phyloP scores from a whole-genome alignment of 2,888 invertebrate genomes.

The Sarcophaga carnaria region DNA sequence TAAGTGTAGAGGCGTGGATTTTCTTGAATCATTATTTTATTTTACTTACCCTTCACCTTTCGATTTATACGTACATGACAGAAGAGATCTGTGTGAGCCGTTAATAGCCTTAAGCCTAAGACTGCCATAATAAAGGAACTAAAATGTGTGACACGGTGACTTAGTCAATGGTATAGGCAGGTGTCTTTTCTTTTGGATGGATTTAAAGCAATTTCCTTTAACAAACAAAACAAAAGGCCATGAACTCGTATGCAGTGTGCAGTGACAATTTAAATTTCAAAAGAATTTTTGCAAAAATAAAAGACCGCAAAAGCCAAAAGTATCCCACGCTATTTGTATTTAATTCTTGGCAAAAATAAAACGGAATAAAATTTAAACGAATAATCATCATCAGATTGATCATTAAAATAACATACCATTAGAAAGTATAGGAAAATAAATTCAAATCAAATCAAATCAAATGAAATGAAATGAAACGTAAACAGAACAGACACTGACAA shows the following conservation, averaged over 20 bases:
- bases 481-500: constrained; percentile 15
- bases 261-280: too few relatives aligned
- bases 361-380: neutral
- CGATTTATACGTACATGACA: too few relatives aligned
- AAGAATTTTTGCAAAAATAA: neutral
- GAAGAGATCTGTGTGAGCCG: neutral
- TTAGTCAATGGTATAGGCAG: constrained; percentile 3
- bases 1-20: constrained; percentile 64
- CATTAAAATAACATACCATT: constrained; percentile 27
- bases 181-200: constrained; percentile 13
- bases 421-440: constrained; percentile 31
- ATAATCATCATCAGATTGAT: constrained; percentile 28
- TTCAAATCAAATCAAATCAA: constrained; percentile 46
- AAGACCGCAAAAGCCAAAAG: constrained; percentile 20
- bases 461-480: constrained; percentile 21
- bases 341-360: neutral
- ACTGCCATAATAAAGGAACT: neutral
- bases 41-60: constrained; percentile 48
- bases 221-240: constrained; percentile 35
- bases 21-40: constrained; percentile 66
- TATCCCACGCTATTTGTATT: constrained; percentile 51
- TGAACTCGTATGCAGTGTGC: constrained; percentile 9
- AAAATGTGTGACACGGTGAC: too few relatives aligned
- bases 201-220: constrained; percentile 37
- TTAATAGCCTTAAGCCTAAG: constrained; percentile 5